phyloP scores from a whole-genome alignment of 1,140 invertebrate species.

The Drosophila sp. region DNA sequence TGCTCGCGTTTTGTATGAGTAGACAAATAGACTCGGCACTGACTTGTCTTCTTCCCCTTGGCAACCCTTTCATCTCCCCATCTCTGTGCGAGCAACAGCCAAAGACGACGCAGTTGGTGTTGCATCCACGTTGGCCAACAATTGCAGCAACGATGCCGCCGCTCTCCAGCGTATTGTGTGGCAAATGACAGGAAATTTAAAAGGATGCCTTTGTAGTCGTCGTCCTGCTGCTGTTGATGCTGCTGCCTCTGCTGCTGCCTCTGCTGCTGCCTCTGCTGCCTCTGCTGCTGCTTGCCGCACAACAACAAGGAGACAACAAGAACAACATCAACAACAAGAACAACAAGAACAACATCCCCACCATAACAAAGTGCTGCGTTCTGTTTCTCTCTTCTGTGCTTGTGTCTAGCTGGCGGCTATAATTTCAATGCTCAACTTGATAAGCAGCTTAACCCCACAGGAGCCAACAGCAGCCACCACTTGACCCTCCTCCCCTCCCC shows the following conservation, averaged over 20 bases:
- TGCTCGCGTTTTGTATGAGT: slow-evolving; percentile 61
- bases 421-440: slow-evolving; percentile 83
- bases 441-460: slow-evolving; percentile 78
- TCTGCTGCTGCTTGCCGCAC: slow-evolving; percentile 23
- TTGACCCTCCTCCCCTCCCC: slow-evolving; percentile 43
- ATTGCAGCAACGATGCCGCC: slow-evolving; percentile 61
- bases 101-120: slow-evolving; percentile 7
- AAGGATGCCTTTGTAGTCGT: slow-evolving; percentile 82
- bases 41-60: slow-evolving; percentile 32
- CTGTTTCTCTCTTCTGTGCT: slow-evolving; percentile 61
- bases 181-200: slow-evolving; percentile 84
- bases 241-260: slow-evolving; percentile 34
- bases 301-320: slow-evolving; percentile 35
- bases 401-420: slow-evolving; percentile 80
- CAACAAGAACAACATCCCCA: slow-evolving; percentile 48
- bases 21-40: slow-evolving; percentile 61
- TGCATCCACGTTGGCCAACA: slow-evolving; percentile 43
- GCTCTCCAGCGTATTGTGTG: slow-evolving; percentile 81
- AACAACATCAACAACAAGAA: slow-evolving; percentile 50
- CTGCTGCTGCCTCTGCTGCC: slow-evolving; percentile 49
- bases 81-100: slow-evolving; percentile 14
- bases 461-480: slow-evolving; percentile 41
- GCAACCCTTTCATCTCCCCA: too few species aligned
- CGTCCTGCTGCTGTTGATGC: slow-evolving; percentile 48
- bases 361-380: slow-evolving; percentile 74